These are phyloP conservation scores for Ambastaia sidthimunki DNA, from an alignment of 2,797 vertebrate genomes.

Conservation along the genomic window DNA sequence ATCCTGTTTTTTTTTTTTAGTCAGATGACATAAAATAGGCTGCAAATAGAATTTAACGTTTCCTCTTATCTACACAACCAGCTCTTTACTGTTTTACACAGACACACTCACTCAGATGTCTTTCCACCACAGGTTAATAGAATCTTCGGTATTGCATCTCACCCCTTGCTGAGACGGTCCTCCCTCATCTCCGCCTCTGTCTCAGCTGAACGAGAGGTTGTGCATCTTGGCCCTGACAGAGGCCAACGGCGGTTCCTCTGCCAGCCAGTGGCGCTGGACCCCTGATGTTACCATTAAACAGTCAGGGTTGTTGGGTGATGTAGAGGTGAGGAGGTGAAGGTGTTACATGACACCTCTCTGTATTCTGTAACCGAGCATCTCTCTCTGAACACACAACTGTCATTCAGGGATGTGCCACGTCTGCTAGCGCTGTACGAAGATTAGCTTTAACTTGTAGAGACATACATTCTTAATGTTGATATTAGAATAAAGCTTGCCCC, in stretches of 20 bases:
- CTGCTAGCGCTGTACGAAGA: background rate
- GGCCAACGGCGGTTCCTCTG: conserved; percentile 40
- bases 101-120: conserved; percentile 5
- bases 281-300: conserved; percentile 59
- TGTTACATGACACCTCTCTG: conserved; percentile 53
- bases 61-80: background rate
- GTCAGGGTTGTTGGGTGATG: conserved; percentile 46
- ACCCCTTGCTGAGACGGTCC: conserved; percentile 47
- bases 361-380: conserved; percentile 39
- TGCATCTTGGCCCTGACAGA: conserved; percentile 56
- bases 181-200: conserved; percentile 55
- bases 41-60: background rate
- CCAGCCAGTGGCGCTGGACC: conserved; percentile 49
- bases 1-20: background rate
- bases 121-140: conserved; percentile 52
- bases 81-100: conserved; percentile 10
- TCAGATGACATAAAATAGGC: background rate
- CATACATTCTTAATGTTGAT: background rate
- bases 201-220: conserved; percentile 53
- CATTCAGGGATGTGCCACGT: background rate
- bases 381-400: conserved; percentile 19
- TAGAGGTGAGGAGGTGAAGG: conserved; percentile 50
- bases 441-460: background rate
- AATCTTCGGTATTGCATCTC: conserved; percentile 54
- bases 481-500: background rate